Conservation (phyloP, 2,113 vertebrate genomes). For the Centropus bengalensis region DNA sequence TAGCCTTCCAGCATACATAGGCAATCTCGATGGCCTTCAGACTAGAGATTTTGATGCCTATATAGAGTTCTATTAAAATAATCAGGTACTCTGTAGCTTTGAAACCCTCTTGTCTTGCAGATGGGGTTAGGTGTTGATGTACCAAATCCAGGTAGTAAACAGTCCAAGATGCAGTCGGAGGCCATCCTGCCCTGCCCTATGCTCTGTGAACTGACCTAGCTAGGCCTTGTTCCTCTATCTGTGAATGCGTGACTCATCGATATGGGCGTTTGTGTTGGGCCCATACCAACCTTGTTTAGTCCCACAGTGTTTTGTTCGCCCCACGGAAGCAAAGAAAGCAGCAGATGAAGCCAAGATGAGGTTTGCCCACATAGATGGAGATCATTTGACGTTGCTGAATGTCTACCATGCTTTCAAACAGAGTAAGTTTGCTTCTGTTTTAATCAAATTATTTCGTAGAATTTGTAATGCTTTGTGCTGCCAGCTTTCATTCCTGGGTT, state of each 20-base stretch:
- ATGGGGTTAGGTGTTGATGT: conserved; percentile 90
- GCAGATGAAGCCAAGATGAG: conserved; percentile 98
- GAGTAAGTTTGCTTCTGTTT: conserved; percentile 79
- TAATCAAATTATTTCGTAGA: neutral
- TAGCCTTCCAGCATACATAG: conserved; percentile 31
- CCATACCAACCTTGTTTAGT: conserved; percentile 99
- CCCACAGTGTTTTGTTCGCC: conserved; percentile 99
- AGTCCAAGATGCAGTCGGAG: conserved; percentile 88
- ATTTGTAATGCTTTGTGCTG: neutral
- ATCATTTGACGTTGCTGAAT: conserved; percentile 97
- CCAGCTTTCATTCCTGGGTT: neutral
- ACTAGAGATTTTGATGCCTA: conserved; percentile 76
- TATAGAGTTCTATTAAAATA: conserved; percentile 78
- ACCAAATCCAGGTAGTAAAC: conserved; percentile 88
- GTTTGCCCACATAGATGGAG: conserved; percentile 98
- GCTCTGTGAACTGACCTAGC: conserved; percentile 94
- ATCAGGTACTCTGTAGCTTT: conserved; percentile 84
- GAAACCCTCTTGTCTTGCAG: conserved; percentile 90
- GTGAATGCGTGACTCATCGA: conserved; percentile 98
- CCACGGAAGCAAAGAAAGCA: conserved; percentile 97
- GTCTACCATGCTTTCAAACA: conserved; percentile 99
- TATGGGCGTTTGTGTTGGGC: conserved; percentile 99
- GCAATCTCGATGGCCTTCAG: conserved; percentile 81
- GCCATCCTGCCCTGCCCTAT: conserved; percentile 90
- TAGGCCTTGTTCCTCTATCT: conserved; percentile 96